Conservation (phyloP, 1,140 invertebrate genomes). For the Metaphire vulgaris region DNA sequence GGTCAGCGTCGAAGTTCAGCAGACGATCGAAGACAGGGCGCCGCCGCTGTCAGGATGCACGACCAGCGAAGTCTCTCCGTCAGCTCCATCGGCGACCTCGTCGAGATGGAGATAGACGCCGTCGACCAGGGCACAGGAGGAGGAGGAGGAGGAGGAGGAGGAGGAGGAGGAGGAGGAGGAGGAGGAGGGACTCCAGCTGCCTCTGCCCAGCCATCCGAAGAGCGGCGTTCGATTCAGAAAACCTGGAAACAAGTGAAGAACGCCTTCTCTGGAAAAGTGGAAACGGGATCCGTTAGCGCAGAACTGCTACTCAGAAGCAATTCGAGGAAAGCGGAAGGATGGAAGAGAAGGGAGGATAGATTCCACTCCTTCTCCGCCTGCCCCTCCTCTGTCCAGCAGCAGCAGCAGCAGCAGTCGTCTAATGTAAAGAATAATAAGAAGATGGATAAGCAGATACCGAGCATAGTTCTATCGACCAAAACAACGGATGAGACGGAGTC, state of each 20-base stretch:
- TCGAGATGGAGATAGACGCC: too few species aligned
- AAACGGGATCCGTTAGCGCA: neutral
- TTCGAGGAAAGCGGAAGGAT: neutral
- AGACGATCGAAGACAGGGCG: neutral
- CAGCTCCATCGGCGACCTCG: neutral
- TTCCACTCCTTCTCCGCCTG: neutral
- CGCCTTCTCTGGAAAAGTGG: constrained; percentile 39
- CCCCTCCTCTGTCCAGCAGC: neutral
- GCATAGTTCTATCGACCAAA: neutral
- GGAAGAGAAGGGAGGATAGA: too few species aligned
- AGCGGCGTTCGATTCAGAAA: neutral
- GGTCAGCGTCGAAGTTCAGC: neutral
- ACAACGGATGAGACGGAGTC: too few species aligned
- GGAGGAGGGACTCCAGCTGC: too few species aligned
- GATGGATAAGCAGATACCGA: neutral
- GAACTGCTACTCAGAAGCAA: constrained; percentile 21
- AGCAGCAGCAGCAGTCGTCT: neutral
- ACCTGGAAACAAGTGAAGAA: constrained; percentile 49
- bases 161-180: neutral
- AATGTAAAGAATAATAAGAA: neutral
- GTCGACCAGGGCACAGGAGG: neutral
- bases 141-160: neutral
- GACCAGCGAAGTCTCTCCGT: neutral
- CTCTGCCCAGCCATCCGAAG: neutral
- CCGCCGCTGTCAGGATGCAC: neutral